Evolutionary conservation across 2,888 invertebrate genomes (phyloP).

Genomic region (Trachelus stipa): DNA sequence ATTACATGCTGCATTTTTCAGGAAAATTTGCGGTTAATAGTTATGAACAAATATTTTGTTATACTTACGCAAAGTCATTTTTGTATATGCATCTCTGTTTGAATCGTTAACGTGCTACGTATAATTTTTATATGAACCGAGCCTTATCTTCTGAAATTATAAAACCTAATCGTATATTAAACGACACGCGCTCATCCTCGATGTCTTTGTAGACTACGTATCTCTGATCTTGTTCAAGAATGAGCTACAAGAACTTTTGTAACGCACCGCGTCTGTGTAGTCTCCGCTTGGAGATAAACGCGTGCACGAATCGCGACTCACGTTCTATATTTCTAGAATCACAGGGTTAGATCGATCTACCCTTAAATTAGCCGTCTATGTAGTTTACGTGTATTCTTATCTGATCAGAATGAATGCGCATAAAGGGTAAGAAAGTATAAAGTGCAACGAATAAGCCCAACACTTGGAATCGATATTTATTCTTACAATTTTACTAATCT

Average conservation of each 20-base stretch:
- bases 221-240: background rate
- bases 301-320: background rate
- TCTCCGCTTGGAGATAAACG: constrained; percentile 1
- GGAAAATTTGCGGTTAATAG: constrained; percentile 30
- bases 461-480: background rate
- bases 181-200: background rate
- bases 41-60: constrained; percentile 39
- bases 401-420: background rate
- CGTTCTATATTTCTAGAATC: background rate
- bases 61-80: constrained; percentile 38
- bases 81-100: constrained; percentile 44
- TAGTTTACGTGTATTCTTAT: background rate
- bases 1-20: constrained; percentile 18
- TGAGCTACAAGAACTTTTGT: constrained; percentile 31
- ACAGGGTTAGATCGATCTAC: background rate
- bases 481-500: background rate
- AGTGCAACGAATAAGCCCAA: background rate
- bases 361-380: background rate
- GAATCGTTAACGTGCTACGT: constrained; percentile 33
- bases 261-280: background rate
- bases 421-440: background rate
- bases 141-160: constrained; percentile 39
- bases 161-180: constrained; percentile 2
- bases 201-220: background rate
- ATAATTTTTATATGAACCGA: constrained; percentile 37